A percentile compares a stretch with the other conserved stretches of the same genome.
Conservation (phyloP, 2,888 invertebrate genomes). For the Athalia circularis region DNA sequence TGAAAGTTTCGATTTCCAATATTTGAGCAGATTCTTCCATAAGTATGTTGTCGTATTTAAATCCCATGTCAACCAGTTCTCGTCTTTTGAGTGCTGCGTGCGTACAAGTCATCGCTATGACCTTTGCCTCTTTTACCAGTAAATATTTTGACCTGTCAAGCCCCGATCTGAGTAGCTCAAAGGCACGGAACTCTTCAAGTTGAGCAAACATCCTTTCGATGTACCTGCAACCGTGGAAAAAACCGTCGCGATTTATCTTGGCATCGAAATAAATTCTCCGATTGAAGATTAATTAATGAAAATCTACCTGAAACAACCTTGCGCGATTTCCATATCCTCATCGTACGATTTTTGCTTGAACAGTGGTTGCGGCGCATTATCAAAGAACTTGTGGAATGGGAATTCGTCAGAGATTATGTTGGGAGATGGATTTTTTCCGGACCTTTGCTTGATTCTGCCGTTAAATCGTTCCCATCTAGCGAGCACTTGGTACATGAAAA, state of each 20-base stretch:
- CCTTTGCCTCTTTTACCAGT: conserved; percentile 98
- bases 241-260: not conserved
- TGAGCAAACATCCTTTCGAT: conserved; percentile 97
- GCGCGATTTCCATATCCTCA: conserved; percentile 91
- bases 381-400: conserved; percentile 96
- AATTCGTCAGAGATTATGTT: conserved; percentile 86
- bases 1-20: conserved; percentile 99
- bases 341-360: conserved; percentile 87
- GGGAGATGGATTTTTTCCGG: conserved; percentile 70
- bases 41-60: conserved; percentile 98
- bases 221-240: conserved; percentile 77
- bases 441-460: conserved; percentile 77
- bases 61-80: conserved; percentile 96
- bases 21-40: conserved; percentile 99
- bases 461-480: conserved; percentile 95
- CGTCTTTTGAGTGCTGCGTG: conserved; percentile 98
- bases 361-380: conserved; percentile 93
- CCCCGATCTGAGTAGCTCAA: conserved; percentile 96
- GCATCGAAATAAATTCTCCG: conserved; percentile 12
- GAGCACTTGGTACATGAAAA: conserved; percentile 94
- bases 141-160: conserved; percentile 97
- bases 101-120: conserved; percentile 99
- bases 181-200: conserved; percentile 98
- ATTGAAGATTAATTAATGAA: conserved; percentile 2
- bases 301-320: conserved; percentile 88